phyloP scores from a whole-genome alignment of 2,113 vertebrate species.

The Phylloscopus trochilus region DNA sequence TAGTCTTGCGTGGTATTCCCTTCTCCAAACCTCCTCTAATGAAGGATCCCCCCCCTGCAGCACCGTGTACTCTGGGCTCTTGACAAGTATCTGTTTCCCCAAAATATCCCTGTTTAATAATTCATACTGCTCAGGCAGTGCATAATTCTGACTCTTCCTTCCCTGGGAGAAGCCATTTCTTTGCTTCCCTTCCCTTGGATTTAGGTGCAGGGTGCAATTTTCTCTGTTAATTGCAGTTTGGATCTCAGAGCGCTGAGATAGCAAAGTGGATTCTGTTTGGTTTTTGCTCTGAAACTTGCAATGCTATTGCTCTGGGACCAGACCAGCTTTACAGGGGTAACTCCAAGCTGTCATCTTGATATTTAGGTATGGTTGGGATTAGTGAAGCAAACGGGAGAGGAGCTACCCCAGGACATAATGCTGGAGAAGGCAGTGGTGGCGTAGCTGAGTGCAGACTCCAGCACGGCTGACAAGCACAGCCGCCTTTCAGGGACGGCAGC shows the following conservation, averaged over 20 bases:
- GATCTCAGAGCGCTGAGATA: not conserved
- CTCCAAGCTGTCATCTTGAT: not conserved
- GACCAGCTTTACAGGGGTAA: not conserved
- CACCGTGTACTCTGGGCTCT: not conserved
- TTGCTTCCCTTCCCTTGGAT: not conserved
- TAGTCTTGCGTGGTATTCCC: not conserved
- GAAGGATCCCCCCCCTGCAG: not conserved
- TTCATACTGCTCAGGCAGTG: not conserved
- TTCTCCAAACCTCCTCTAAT: not conserved
- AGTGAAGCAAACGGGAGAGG: not conserved
- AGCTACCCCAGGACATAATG: not conserved
- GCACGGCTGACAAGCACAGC: not conserved
- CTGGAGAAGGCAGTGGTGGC: not conserved
- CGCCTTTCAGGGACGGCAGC: not conserved
- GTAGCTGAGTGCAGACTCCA: accelerated
- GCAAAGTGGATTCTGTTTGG: not conserved
- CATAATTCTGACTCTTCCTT: not conserved
- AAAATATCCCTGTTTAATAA: not conserved
- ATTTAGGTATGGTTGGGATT: not conserved
- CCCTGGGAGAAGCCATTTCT: not conserved
- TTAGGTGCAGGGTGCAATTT: not conserved
- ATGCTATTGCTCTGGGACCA: not conserved
- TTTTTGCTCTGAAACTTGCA: not conserved
- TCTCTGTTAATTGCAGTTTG: not conserved
- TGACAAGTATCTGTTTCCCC: not conserved